Percentiles rank a stretch among this genome's conserved stretches.
Evolutionary conservation across 2,888 invertebrate genomes (phyloP).

Genomic region (Aromia moschata): DNA sequence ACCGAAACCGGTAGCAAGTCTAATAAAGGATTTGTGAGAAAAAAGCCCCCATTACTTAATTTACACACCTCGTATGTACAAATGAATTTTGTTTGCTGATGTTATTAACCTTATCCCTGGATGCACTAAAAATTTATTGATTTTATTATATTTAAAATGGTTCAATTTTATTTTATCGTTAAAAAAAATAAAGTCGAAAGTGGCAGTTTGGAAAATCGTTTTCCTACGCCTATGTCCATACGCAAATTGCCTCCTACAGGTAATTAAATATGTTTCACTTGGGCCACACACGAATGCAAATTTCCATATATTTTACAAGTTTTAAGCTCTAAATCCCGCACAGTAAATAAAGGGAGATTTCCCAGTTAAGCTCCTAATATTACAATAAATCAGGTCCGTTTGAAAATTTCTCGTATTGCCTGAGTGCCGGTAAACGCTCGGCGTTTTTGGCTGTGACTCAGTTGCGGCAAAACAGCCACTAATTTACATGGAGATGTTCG

Average conservation of each 20-base stretch:
- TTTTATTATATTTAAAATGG: too few relatives aligned
- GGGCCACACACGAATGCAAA: constrained; percentile 33
- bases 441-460: constrained; percentile 10
- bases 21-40: too few relatives aligned
- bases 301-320: constrained; percentile 38
- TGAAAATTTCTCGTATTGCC: constrained; percentile 18
- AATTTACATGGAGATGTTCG: constrained; percentile 15
- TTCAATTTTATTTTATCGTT: too few relatives aligned
- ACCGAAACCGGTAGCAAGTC: too few relatives aligned
- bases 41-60: too few relatives aligned
- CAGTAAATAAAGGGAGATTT: constrained; percentile 42
- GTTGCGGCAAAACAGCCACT: constrained; percentile 15
- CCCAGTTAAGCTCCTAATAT: constrained; percentile 30
- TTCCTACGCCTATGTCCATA: too few relatives aligned
- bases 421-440: constrained; percentile 8
- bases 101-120: too few relatives aligned
- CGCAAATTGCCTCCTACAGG: constrained; percentile 47
- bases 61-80: too few relatives aligned
- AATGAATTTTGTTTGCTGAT: too few relatives aligned
- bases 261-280: constrained; percentile 51
- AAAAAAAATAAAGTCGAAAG: too few relatives aligned
- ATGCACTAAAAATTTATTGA: too few relatives aligned
- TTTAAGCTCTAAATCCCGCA: constrained; percentile 39
- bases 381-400: constrained; percentile 27
- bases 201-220: too few relatives aligned